Evolutionary conservation across 1,140 invertebrate genomes (phyloP).

Genomic region (Caerostris darwini): DNA sequence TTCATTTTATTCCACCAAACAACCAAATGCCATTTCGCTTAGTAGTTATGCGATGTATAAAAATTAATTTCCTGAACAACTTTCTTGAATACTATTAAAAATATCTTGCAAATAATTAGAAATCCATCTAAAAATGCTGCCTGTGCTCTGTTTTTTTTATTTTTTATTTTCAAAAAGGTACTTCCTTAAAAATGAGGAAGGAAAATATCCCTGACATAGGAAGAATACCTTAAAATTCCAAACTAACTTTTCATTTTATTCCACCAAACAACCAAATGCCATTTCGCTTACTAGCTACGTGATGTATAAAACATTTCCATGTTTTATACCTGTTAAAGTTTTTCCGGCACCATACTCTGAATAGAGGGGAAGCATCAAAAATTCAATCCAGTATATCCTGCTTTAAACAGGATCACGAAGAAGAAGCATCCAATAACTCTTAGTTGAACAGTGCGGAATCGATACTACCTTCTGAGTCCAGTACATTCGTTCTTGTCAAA

Average conservation of each 20-base stretch:
- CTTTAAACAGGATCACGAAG: conserved; percentile 51
- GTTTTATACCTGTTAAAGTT: conserved; percentile 34
- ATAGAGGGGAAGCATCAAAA: conserved; percentile 16
- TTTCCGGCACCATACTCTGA: background rate
- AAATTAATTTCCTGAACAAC: too few species aligned
- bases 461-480: conserved; percentile 45
- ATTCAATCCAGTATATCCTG: conserved; percentile 51
- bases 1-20: background rate
- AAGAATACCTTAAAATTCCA: background rate
- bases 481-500: conserved; percentile 27
- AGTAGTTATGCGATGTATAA: conserved; percentile 22
- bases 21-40: background rate
- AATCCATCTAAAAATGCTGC: too few species aligned
- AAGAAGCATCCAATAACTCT: conserved; percentile 66
- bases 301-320: conserved; percentile 41
- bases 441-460: conserved; percentile 30
- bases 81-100: too few species aligned
- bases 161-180: too few species aligned
- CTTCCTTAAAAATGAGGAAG: too few species aligned
- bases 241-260: background rate
- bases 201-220: background rate
- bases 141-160: too few species aligned
- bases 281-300: conserved; percentile 12
- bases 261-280: background rate
- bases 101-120: too few species aligned